Conservation (phyloP, 2,113 vertebrate species). For the Sinocyclocheilus anophthalmus region DNA sequence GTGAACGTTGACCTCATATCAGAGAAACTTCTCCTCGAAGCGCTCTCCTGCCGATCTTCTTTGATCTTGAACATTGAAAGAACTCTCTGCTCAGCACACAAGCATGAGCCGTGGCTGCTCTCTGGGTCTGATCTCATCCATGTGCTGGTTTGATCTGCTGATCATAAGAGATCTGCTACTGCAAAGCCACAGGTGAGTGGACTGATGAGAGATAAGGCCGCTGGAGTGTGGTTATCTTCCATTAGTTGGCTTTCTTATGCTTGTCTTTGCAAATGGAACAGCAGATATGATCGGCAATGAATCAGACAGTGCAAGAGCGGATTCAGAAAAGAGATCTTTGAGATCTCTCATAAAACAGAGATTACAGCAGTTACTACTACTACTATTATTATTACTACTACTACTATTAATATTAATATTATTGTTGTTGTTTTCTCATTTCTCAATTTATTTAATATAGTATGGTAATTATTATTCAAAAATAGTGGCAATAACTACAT, state of each 20-base stretch:
- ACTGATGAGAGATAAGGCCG: slow-evolving; percentile 29
- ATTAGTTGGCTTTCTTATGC: background rate
- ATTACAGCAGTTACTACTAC: background rate
- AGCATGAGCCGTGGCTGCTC: background rate
- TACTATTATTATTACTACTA: background rate
- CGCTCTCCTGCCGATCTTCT: background rate
- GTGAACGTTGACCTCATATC: background rate
- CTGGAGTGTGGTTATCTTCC: background rate
- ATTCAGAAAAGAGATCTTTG: background rate
- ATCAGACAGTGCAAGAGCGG: background rate
- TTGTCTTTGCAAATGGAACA: slow-evolving; percentile 20
- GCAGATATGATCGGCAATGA: background rate
- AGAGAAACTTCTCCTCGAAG: background rate
- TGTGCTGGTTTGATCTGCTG: slow-evolving; percentile 41
- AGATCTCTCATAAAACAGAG: slow-evolving; percentile 2
- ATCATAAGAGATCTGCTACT: slow-evolving; percentile 36
- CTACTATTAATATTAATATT: background rate
- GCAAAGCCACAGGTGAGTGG: slow-evolving; percentile 2
- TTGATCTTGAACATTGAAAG: slow-evolving; percentile 21
- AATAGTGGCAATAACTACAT: background rate
- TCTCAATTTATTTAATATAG: no score
- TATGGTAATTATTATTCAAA: background rate
- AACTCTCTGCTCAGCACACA: slow-evolving; percentile 17
- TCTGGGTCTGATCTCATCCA: slow-evolving; percentile 6
- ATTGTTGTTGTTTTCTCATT: background rate